Evolutionary conservation across 2,888 invertebrate genomes (phyloP), one percentile per base, ranked within the genome.

Genomic region (Netelia virgata): DNA sequence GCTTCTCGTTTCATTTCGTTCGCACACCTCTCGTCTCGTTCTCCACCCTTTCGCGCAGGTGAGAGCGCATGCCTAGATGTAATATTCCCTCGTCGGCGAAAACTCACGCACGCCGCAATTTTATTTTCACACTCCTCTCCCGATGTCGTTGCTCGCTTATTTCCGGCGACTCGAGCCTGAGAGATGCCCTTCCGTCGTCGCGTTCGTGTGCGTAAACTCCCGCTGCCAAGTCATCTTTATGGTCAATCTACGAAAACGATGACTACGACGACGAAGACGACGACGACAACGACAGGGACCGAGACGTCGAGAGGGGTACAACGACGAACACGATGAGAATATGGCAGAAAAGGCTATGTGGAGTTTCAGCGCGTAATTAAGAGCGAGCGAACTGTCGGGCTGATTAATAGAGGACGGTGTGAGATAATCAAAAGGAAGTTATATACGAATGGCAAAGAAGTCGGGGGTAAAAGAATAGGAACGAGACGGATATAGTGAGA

Each of bases 361-460:
- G 89, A 90, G 89, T 87, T 85, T 78, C 82, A 6, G 74, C 90
- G 90, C 92, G 92, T 92, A 92, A 92, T 93, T 93, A 93, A 92
- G 92, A 90, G 89, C 90, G 89, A 89, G 88, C 91, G 89, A 90
- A 92, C 90, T 91, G 93, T 91, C 91, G 91, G 92, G 87, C 92
- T 92, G 93, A 93, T 93, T 93, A 92, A 93, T 93, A 92, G 92
- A 92, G 92, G 92, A 91, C 90, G 92, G 90, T 88, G 90, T 90
- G 91, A 92, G 93, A 93, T 92, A 92, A 92, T 92, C 92, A 92
- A 93, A 92, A 93, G 92, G 92, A 92, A 93, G 92, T 91, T 92
- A 86, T 86, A 85, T 77, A 90, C 91, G 90, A 92, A 92, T 91
- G 91, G 89, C 92, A 72, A 92, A 91, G 91, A 90, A 91, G 87